phyloP scores from a whole-genome alignment of 2,797 vertebrate genomes.

The Myotis pilosus region DNA sequence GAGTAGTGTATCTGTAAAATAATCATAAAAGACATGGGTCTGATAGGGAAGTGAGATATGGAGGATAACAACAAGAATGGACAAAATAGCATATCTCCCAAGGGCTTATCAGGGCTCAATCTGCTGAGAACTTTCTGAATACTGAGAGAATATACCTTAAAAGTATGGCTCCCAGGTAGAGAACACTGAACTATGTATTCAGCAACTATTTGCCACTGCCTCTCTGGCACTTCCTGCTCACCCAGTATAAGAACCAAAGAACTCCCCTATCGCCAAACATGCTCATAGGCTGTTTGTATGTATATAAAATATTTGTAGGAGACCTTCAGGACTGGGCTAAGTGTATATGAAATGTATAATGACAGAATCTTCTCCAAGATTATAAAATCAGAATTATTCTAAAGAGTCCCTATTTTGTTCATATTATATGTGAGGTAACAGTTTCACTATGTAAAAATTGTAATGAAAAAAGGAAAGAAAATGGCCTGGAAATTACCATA shows the following conservation, averaged over 20 bases:
- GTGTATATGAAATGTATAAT: not conserved
- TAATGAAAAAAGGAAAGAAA: not conserved
- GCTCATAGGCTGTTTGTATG: rapidly evolving
- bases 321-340: not conserved
- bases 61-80: not conserved
- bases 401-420: not conserved
- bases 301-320: not conserved
- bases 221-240: not conserved
- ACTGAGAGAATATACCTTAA: not conserved
- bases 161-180: not conserved
- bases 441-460: not conserved
- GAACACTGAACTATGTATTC: not conserved
- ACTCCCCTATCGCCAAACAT: not conserved
- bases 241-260: not conserved
- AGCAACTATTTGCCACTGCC: not conserved
- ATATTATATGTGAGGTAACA: not conserved
- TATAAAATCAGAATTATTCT: not conserved
- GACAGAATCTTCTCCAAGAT: not conserved
- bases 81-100: not conserved
- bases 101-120: not conserved
- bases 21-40: not conserved
- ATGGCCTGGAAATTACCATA: not conserved
- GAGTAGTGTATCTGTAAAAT: not conserved
- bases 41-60: not conserved
- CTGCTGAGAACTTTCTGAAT: not conserved